Evolutionary conservation across 2,888 invertebrate species (phyloP), one percentile per base, ranked within the genome.

Genomic region (Fabriciana adippe): DNA sequence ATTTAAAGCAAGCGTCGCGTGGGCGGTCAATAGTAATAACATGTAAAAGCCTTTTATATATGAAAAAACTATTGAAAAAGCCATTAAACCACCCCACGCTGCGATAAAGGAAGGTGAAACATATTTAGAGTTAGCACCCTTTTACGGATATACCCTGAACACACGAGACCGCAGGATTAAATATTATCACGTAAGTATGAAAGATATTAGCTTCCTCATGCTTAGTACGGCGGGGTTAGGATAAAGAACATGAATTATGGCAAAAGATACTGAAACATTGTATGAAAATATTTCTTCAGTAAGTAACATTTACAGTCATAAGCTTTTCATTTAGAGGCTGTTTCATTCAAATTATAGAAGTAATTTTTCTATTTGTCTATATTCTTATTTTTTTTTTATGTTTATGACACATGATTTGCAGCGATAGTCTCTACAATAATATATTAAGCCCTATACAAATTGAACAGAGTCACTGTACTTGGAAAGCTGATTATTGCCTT

Each of bases 171-270:
- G 18, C 55, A 48, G 60, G 66, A 61, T 66, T 66, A 66, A 55
- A 55, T 66, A 61, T 66, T 66, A 61, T 66, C 59, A 35, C 60
- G 21, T 66, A 61, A 66, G 60, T 66, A 61, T 66, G 41, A 66
- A 66, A 55, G 48, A 61, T 66, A 66, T 66, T 66, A 61, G 66
- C 55, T 66, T 61, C 48, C 55, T 55, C 41, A 26, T 59, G 26
- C 66, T 55, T 61, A 51, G 55, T 55, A 50, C 35, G 11, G 54
- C 16, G 60, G 21, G 54, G 45, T 61, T 66, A 48, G 35, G 60
- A 26, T 66, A 66, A 66, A 66, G 51, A 35, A 53, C 35, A 50
- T 53, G 18, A 61, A 61, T 55, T 47, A 66, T n/a, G 21, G 1
- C 0, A 35, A 35, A 41, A 53, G 35, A 18, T 48, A 60, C 66